Percentiles rank a stretch among this genome's conserved stretches.
Evolutionary conservation across 92 coral and sea anemone genomes (phyloP).

Genomic region (Phymanthus crucifer): DNA sequence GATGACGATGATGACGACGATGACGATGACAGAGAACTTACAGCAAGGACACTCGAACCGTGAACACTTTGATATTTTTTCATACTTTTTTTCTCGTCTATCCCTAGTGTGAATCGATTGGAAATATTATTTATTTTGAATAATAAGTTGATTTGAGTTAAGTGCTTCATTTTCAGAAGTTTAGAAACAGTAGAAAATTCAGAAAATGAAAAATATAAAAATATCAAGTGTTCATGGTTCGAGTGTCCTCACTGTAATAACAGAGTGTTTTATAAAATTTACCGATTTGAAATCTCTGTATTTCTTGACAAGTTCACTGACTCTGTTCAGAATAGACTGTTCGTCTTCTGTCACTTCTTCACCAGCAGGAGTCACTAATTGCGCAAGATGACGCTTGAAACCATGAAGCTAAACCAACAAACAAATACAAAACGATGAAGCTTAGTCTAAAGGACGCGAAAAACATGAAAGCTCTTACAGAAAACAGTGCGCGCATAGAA

Average conservation of each 20-base stretch:
- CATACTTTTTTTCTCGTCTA: too few species aligned
- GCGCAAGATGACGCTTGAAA: constrained; percentile 74
- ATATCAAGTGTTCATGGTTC: too few species aligned
- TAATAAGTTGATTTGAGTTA: too few species aligned
- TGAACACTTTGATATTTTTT: too few species aligned
- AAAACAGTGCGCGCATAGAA: too few species aligned
- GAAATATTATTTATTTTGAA: too few species aligned
- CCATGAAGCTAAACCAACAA: constrained; percentile 46
- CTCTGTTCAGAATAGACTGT: constrained; percentile 57
- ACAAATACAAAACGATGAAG: neutral
- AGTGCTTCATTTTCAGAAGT: too few species aligned
- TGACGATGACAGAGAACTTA: neutral
- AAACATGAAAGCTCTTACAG: neutral
- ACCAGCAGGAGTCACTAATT: constrained; percentile 58
- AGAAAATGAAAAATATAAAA: too few species aligned
- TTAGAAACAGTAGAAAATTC: too few species aligned
- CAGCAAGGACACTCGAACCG: too few species aligned
- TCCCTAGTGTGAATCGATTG: too few species aligned
- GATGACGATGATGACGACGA: neutral
- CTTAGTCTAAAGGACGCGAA: neutral
- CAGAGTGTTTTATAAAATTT: neutral
- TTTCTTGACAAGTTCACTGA: constrained; percentile 48
- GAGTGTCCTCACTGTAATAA: too few species aligned
- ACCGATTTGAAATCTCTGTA: constrained; percentile 72
- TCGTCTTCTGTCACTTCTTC: constrained; percentile 68